Percentiles rank a stretch among this genome's conserved stretches.
Conservation (phyloP, 2,113 vertebrate genomes). For the Stercorarius parasiticus region DNA sequence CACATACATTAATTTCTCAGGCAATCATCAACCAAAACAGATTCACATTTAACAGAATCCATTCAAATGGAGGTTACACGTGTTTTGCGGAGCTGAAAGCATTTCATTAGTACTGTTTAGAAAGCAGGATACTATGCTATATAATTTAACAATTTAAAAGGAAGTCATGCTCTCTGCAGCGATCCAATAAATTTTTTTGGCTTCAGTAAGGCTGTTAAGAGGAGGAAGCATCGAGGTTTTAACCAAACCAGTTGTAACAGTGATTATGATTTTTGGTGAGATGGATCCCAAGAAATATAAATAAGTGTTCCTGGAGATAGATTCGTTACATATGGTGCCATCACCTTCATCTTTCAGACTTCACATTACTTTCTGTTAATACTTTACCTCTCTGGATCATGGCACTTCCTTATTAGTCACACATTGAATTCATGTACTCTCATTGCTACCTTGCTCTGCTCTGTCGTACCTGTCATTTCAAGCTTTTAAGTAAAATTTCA, state of each 20-base stretch:
- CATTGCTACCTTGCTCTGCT: neutral
- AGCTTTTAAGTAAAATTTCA: neutral
- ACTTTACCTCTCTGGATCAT: neutral
- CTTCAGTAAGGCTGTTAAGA: neutral
- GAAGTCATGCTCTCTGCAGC: neutral
- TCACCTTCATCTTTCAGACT: neutral
- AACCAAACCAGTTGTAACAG: neutral
- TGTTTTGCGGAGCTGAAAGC: neutral
- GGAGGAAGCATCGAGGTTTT: neutral
- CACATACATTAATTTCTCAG: neutral
- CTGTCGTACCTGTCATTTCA: neutral
- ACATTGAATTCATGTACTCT: neutral
- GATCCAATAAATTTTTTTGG: neutral
- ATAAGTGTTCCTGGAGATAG: neutral
- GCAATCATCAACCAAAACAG: neutral
- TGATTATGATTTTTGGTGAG: neutral
- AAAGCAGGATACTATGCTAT: neutral
- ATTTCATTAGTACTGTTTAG: neutral
- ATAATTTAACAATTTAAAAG: neutral
- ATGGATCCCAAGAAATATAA: neutral
- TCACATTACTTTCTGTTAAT: neutral
- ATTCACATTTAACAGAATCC: neutral
- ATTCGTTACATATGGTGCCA: accelerated
- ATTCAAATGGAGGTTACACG: neutral
- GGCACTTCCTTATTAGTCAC: neutral